phyloP scores from a whole-genome alignment of 1,140 invertebrate species.

The Caenorhabditis latens region DNA sequence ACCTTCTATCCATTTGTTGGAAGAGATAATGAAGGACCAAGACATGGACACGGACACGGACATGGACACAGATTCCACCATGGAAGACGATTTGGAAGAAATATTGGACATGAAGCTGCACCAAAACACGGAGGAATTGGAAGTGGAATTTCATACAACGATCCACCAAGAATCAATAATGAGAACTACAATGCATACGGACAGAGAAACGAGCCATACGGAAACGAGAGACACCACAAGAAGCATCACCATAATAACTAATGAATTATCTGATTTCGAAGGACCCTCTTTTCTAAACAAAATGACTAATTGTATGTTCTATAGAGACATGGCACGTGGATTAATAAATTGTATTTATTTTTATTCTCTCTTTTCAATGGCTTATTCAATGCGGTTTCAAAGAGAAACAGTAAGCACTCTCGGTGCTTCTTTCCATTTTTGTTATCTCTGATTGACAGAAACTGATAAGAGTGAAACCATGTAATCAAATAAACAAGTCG shows the following conservation, averaged over 20 bases:
- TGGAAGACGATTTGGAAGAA: slow-evolving; percentile 46
- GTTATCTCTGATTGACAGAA: too few species aligned
- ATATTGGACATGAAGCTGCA: slow-evolving; percentile 31
- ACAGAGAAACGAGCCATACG: neutral
- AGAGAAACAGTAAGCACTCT: too few species aligned
- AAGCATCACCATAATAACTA: slow-evolving; percentile 4
- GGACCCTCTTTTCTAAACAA: neutral
- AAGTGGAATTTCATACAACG: slow-evolving; percentile 23
- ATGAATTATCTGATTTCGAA: too few species aligned
- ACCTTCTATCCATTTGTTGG: slow-evolving; percentile 36
- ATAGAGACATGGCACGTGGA: neutral
- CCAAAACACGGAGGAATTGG: slow-evolving; percentile 7
- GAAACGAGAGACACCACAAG: neutral
- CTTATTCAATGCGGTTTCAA: too few species aligned
- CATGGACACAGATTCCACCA: slow-evolving; percentile 49
- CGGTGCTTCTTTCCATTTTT: too few species aligned
- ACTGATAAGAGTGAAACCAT: too few species aligned
- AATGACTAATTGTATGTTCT: neutral
- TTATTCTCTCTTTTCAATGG: too few species aligned
- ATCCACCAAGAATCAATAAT: neutral
- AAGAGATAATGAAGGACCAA: slow-evolving; percentile 11
- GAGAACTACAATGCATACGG: slow-evolving; percentile 1
- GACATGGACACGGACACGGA: slow-evolving; percentile 20
- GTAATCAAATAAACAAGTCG: too few species aligned
- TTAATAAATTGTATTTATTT: slow-evolving; percentile 19